These are phyloP conservation scores for Steatocranus sp. DNA, from an alignment of 2,797 vertebrate species.

Conservation along the genomic window DNA sequence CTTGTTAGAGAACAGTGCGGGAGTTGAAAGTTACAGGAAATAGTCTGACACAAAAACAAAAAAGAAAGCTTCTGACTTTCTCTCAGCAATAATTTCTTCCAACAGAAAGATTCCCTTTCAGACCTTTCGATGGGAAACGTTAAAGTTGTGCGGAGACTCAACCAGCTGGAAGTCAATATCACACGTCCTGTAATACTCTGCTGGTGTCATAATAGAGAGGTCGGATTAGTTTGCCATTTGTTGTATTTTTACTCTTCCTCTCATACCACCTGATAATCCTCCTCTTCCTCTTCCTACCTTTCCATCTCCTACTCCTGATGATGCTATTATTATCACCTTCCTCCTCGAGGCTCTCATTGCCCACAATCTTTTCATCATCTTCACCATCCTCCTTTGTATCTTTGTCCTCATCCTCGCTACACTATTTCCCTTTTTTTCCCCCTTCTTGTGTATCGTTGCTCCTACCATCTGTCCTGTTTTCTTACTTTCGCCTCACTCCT, in stretches of 20 bases:
- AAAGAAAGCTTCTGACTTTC: not conserved
- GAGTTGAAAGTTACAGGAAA: conserved; percentile 37
- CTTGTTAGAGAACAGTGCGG: conserved; percentile 36
- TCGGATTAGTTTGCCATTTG: not conserved
- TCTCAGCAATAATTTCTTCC: conserved; percentile 15
- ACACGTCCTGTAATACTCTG: not conserved
- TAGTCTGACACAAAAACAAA: conserved; percentile 10
- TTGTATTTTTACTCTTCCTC: not conserved
- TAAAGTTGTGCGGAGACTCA: conserved; percentile 11
- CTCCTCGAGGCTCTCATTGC: conserved; percentile 2
- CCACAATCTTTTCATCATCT: conserved; percentile 1
- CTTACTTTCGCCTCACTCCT: not conserved
- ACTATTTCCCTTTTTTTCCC: not conserved
- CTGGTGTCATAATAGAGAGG: not conserved
- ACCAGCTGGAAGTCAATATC: conserved; percentile 12
- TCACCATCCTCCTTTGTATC: not conserved
- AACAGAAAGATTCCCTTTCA: conserved; percentile 8
- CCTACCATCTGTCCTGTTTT: conserved; percentile 15
- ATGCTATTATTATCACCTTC: conserved; percentile 1
- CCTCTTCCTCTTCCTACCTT: not conserved
- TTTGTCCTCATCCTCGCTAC: not conserved
- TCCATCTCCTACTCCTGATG: not conserved
- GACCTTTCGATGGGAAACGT: conserved; percentile 13
- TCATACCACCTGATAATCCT: not conserved
- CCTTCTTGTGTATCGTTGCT: conserved; percentile 7